Evolutionary conservation across 30 jellyfish, hydroid and myxozoan genomes (phyloP).

Genomic region (Aurelia coerulea): DNA sequence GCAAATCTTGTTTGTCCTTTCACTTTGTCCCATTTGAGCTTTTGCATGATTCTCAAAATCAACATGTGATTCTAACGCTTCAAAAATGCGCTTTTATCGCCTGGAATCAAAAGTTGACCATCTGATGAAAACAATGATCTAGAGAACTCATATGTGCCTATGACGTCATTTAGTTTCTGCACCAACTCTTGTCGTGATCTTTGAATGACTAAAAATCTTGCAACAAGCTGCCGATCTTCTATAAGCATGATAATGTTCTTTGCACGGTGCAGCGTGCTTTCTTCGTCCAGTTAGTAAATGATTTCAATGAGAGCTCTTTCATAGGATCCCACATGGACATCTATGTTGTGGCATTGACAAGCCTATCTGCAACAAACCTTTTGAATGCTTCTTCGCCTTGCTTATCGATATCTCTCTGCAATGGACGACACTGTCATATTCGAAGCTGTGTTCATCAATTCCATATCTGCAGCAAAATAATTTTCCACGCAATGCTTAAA

Average conservation of each 20-base stretch:
- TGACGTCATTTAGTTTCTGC: slow-evolving; percentile 19
- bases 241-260: too few species aligned
- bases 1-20: too few species aligned
- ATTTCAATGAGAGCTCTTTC: slow-evolving; percentile 13
- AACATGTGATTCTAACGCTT: too few species aligned
- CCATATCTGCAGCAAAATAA: too few species aligned
- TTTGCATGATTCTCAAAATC: too few species aligned
- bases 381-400: too few species aligned
- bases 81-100: too few species aligned
- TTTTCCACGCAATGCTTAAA: too few species aligned
- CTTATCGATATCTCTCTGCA: too few species aligned
- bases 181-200: slow-evolving; percentile 31
- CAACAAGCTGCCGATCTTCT: slow-evolving; percentile 11
- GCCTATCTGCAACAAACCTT: too few species aligned
- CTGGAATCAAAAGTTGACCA: slow-evolving; percentile 12
- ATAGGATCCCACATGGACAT: slow-evolving; percentile 51
- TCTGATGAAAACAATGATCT: slow-evolving; percentile 43
- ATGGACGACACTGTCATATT: not conserved
- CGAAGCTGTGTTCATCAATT: slow-evolving; percentile 15
- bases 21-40: not conserved
- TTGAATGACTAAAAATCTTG: slow-evolving; percentile 36
- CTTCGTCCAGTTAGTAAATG: not conserved
- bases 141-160: slow-evolving; percentile 30
- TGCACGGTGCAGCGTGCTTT: too few species aligned
- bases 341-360: not conserved